Evolutionary conservation across 2,113 vertebrate species (phyloP).

Genomic region (Phyllostomus hastatus): DNA sequence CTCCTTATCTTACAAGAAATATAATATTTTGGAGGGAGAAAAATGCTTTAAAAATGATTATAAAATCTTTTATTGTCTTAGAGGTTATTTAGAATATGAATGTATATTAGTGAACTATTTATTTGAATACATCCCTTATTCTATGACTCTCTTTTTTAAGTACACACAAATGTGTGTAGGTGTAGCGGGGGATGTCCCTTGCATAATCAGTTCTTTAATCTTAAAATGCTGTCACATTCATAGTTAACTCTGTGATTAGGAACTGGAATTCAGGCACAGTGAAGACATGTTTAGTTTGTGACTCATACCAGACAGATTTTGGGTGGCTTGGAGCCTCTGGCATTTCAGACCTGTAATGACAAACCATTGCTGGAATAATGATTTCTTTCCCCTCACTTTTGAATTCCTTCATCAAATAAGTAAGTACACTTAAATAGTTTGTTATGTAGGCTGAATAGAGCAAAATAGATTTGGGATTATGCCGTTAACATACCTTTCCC

Average conservation of each 20-base stretch:
- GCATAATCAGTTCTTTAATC: background rate
- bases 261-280: slow-evolving; percentile 29
- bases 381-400: slow-evolving; percentile 29
- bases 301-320: slow-evolving; percentile 37
- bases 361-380: slow-evolving; percentile 60
- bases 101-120: background rate
- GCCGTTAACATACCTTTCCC: background rate
- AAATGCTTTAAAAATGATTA: background rate
- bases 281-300: slow-evolving; percentile 48
- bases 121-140: background rate
- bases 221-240: background rate
- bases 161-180: background rate
- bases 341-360: slow-evolving; percentile 65
- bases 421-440: slow-evolving; percentile 39
- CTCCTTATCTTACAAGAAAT: background rate
- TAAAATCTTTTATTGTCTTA: background rate
- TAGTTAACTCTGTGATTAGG: background rate
- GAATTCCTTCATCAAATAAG: slow-evolving; percentile 50
- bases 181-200: background rate
- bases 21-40: background rate
- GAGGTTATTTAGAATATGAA: background rate
- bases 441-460: background rate
- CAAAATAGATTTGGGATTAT: background rate
- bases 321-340: slow-evolving; percentile 69
- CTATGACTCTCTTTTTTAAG: background rate